Percentiles rank a stretch among this genome's conserved stretches.
Conservation (phyloP, 2,888 invertebrate species). For the Mylabris sibirica region DNA sequence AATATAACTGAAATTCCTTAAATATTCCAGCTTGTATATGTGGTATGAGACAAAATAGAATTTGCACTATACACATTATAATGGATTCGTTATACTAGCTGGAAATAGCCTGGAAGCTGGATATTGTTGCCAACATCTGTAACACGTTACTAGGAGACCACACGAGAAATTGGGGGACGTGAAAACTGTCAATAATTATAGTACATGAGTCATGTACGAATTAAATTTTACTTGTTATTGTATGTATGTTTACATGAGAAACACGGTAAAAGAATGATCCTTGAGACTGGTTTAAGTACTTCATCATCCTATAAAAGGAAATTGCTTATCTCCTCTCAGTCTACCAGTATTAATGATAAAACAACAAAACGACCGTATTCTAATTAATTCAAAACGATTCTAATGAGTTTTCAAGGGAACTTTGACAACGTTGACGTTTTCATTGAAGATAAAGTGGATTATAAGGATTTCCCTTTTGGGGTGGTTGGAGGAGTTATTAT, state of each 20-base stretch:
- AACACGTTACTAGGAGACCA: neutral
- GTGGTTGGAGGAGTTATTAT: too few relatives aligned
- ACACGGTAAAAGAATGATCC: neutral
- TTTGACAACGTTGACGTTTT: neutral
- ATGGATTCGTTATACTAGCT: neutral
- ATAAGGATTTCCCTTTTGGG: neutral
- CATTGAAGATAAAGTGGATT: neutral
- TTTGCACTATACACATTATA: neutral
- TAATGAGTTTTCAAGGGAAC: neutral
- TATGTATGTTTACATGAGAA: neutral
- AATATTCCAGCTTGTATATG: neutral
- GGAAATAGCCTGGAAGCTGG: conserved; percentile 3
- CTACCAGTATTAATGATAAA: neutral
- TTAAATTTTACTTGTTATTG: too few relatives aligned
- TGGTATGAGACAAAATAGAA: neutral
- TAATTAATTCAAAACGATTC: neutral
- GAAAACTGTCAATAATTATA: neutral
- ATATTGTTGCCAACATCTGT: conserved; percentile 9
- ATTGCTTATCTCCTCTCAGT: neutral
- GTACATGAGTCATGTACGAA: neutral
- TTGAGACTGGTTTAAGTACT: neutral
- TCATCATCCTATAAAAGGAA: neutral
- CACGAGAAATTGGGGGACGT: neutral
- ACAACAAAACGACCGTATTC: neutral
- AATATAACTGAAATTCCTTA: neutral